Percentiles rank a stretch among this genome's conserved stretches.
phyloP scores from a whole-genome alignment of 2,888 invertebrate species.

The Scaptomyza polygonia region DNA sequence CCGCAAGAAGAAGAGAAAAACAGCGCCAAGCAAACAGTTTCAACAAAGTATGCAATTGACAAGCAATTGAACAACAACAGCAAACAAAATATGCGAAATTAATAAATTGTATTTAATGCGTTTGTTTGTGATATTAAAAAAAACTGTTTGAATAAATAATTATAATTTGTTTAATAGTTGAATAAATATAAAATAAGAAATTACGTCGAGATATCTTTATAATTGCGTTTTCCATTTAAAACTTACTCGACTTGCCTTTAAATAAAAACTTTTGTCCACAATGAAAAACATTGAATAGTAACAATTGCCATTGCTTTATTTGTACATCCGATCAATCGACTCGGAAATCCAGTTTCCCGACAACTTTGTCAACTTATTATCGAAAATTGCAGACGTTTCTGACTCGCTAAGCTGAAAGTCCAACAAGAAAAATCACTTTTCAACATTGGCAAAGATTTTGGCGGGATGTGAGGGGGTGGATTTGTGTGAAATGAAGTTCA shows the following conservation, averaged over 20 bases:
- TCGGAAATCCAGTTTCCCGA: constrained; percentile 18
- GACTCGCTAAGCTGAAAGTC: constrained; percentile 68
- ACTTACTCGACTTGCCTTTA: not conserved
- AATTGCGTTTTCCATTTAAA: not conserved
- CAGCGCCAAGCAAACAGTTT: constrained; percentile 21
- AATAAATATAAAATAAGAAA: not conserved
- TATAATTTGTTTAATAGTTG: not conserved
- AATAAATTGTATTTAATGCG: not conserved
- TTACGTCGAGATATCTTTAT: not conserved
- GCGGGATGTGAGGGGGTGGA: not conserved
- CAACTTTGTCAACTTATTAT: constrained; percentile 50
- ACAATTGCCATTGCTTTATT: constrained; percentile 26
- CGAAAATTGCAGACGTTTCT: constrained; percentile 62
- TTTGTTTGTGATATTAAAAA: not conserved
- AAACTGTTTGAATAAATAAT: not conserved
- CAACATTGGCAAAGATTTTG: constrained; percentile 20
- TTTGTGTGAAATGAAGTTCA: constrained; percentile 10
- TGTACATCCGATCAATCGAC: constrained; percentile 44
- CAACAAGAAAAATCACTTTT: constrained; percentile 79
- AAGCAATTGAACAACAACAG: constrained; percentile 9
- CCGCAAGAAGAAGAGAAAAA: constrained; percentile 19
- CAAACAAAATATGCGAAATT: not conserved
- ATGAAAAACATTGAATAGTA: constrained; percentile 21
- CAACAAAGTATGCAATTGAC: constrained; percentile 21
- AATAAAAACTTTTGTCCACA: constrained; percentile 6